These are phyloP conservation scores for Metopia argyrocephala DNA, from an alignment of 2,888 invertebrate species.

Conservation along the genomic window DNA sequence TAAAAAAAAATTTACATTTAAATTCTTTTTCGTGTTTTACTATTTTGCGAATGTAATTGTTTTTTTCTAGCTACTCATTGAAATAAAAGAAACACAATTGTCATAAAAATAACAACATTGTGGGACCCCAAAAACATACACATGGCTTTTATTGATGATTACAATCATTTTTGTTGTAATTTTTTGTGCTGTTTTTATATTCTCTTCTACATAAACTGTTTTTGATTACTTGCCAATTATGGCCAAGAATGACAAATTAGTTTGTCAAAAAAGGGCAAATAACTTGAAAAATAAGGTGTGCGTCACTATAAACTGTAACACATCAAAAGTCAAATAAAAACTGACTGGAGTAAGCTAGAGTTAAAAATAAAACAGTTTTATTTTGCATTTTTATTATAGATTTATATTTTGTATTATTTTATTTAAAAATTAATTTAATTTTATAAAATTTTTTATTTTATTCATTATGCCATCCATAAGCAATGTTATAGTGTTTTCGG, in stretches of 20 bases:
- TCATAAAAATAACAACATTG: background rate
- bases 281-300: conserved; percentile 40
- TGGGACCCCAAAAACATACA: conserved; percentile 13
- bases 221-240: conserved; percentile 61
- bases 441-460: no score
- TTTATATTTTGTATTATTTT: no score
- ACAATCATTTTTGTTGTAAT: background rate
- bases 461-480: no score
- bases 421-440: no score
- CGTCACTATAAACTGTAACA: no score
- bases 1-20: background rate
- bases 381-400: no score
- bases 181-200: background rate
- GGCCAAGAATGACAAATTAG: conserved; percentile 62
- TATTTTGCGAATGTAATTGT: background rate
- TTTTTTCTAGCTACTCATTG: background rate
- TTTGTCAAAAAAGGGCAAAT: conserved; percentile 54
- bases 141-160: conserved; percentile 27
- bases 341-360: no score
- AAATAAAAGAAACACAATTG: background rate
- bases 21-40: no score
- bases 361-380: no score
- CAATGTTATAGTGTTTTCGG: no score
- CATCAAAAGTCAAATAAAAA: no score
- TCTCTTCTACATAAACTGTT: conserved; percentile 55